Evolutionary conservation across 2,888 invertebrate genomes (phyloP).

Genomic region (Pinctada fucata): DNA sequence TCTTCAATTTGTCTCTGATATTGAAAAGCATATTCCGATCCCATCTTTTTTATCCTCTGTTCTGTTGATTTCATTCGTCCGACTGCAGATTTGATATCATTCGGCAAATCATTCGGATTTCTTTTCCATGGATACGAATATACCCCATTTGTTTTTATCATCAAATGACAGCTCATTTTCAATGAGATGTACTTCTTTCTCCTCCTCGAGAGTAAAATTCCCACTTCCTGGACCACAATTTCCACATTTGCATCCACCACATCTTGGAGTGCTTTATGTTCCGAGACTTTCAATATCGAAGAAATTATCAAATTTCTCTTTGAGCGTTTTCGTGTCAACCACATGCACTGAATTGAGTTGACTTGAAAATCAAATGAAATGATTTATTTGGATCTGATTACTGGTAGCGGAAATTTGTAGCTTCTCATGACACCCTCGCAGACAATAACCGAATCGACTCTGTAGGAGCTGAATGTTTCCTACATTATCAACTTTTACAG

Average conservation of each 20-base stretch:
- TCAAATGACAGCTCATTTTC: not conserved
- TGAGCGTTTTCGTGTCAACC: constrained; percentile 6
- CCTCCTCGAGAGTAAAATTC: constrained; percentile 12
- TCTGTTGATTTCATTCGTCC: constrained; percentile 17
- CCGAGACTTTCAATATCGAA: constrained; percentile 17
- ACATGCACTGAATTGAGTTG: constrained; percentile 8
- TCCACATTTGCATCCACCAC: constrained; percentile 25
- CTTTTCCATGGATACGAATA: constrained; percentile 13
- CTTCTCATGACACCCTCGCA: constrained; percentile 12
- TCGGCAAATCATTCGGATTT: constrained; percentile 9
- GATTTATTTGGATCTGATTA: too few relatives aligned
- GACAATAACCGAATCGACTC: constrained; percentile 24
- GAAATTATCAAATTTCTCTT: constrained; percentile 5
- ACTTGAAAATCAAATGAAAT: too few relatives aligned
- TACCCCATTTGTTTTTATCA: not conserved
- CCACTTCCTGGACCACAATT: constrained; percentile 15
- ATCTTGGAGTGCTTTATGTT: constrained; percentile 7
- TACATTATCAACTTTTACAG: constrained; percentile 4
- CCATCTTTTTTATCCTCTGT: too few relatives aligned
- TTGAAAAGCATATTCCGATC: too few relatives aligned
- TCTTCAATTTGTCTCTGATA: too few relatives aligned
- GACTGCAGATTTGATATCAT: not conserved
- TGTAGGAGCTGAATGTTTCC: constrained; percentile 19
- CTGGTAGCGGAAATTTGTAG: not conserved
- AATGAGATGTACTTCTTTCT: constrained; percentile 1